Percentiles rank a stretch among this genome's conserved stretches.
phyloP scores from a whole-genome alignment of 2,888 invertebrate genomes.

The Drosophila basisetae region DNA sequence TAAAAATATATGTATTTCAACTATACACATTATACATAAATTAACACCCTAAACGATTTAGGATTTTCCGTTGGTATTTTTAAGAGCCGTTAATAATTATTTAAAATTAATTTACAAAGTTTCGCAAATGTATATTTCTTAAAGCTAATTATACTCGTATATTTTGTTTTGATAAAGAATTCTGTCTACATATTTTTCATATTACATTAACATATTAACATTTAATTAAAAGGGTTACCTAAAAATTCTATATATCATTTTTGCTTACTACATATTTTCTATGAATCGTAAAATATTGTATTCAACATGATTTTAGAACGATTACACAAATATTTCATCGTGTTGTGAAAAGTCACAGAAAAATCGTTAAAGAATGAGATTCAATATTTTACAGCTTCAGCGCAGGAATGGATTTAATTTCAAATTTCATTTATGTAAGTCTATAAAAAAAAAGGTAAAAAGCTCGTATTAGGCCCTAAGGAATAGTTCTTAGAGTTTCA shows the following conservation, averaged over 20 bases:
- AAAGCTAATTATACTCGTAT: not conserved
- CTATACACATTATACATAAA: not conserved
- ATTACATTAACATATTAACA: too few relatives aligned
- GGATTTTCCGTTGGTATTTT: not conserved
- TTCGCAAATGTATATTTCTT: not conserved
- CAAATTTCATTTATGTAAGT: not conserved
- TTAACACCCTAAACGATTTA: not conserved
- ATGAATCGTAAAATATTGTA: not conserved
- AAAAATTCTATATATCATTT: not conserved
- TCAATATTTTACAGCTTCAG: not conserved
- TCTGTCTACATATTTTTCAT: not conserved
- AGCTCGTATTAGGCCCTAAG: too few relatives aligned
- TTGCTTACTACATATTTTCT: not conserved
- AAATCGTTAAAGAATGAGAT: not conserved
- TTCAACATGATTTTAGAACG: not conserved
- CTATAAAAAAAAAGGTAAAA: not conserved
- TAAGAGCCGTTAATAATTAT: not conserved
- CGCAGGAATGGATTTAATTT: not conserved
- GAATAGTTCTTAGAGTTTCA: not conserved
- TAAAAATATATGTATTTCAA: not conserved
- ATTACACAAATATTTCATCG: not conserved
- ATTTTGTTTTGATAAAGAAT: not conserved
- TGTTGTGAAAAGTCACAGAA: not conserved
- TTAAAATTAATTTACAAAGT: not conserved
- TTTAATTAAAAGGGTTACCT: not conserved